A percentile compares a stretch with the other conserved stretches of the same genome.
phyloP scores from a whole-genome alignment of 2,797 vertebrate species.

The Malacoctenus gilli region DNA sequence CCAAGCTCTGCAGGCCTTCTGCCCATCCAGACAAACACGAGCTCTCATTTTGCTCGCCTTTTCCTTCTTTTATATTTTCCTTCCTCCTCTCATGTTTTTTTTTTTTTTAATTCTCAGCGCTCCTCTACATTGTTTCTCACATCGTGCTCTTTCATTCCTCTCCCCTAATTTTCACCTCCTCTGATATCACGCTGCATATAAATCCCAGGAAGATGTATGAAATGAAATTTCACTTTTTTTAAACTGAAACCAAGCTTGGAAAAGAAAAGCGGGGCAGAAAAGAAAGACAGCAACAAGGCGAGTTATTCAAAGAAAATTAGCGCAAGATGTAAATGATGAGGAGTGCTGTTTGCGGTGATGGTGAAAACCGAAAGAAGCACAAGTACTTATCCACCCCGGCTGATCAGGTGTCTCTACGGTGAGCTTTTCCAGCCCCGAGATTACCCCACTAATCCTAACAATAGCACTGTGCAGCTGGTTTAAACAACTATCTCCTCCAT shows the following conservation, averaged over 20 bases:
- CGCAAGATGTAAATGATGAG: conserved; percentile 18
- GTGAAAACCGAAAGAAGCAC: conserved; percentile 50
- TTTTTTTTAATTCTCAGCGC: conserved; percentile 26
- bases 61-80: conserved; percentile 43
- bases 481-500: conserved; percentile 72
- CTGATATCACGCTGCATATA: background rate
- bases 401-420: conserved; percentile 68
- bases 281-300: background rate
- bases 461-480: conserved; percentile 71
- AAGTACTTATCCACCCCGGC: conserved; percentile 51
- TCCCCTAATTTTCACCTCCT: conserved; percentile 5
- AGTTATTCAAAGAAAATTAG: background rate
- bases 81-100: conserved; percentile 29
- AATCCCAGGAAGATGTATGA: background rate
- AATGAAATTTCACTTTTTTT: conserved; percentile 3
- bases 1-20: conserved; percentile 76
- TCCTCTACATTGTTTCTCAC: conserved; percentile 17
- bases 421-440: conserved; percentile 70
- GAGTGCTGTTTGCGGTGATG: conserved; percentile 26
- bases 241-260: conserved; percentile 11
- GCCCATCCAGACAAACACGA: conserved; percentile 63
- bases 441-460: conserved; percentile 78
- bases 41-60: conserved; percentile 49
- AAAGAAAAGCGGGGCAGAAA: background rate
- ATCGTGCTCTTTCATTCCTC: conserved; percentile 2